These are phyloP conservation scores for Erpetoichthys calabaricus DNA, from an alignment of 2,797 vertebrate species.

Conservation along the genomic window DNA sequence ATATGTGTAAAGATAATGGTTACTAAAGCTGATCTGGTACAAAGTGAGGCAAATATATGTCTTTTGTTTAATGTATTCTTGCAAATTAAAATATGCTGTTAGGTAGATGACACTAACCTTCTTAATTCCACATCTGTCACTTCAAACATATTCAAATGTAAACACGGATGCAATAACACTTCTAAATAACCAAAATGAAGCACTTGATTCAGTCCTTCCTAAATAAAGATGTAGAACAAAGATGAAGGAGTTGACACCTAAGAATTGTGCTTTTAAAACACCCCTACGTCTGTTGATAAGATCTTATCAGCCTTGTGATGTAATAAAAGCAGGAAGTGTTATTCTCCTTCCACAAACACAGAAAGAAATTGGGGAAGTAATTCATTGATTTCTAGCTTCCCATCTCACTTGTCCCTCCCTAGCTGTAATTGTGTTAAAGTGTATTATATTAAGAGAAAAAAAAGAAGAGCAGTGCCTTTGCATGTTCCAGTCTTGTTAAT, in stretches of 20 bases:
- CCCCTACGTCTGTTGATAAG: conserved; percentile 2
- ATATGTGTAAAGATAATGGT: no score
- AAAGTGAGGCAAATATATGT: no score
- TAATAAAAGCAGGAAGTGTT: conserved; percentile 5
- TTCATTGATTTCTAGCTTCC: no score
- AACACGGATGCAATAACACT: no score
- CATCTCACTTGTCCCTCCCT: no score
- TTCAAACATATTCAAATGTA: no score
- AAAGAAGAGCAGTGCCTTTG: not conserved
- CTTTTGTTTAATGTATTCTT: no score
- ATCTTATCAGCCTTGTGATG: conserved; percentile 14
- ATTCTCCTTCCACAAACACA: conserved; percentile 1
- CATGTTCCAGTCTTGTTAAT: not conserved
- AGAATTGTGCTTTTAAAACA: conserved; percentile 11
- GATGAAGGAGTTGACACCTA: conserved; percentile 3
- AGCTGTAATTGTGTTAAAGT: no score
- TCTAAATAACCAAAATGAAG: conserved; percentile 8
- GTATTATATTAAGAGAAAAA: not conserved
- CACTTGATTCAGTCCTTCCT: conserved; percentile 10
- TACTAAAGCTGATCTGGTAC: no score
- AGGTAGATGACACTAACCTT: no score
- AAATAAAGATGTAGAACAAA: conserved; percentile 8
- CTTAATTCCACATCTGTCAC: no score
- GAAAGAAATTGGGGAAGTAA: not conserved
- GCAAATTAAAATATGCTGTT: no score